These are phyloP conservation scores for Olivierus martensii DNA, from an alignment of 1,140 invertebrate genomes.

Conservation along the genomic window DNA sequence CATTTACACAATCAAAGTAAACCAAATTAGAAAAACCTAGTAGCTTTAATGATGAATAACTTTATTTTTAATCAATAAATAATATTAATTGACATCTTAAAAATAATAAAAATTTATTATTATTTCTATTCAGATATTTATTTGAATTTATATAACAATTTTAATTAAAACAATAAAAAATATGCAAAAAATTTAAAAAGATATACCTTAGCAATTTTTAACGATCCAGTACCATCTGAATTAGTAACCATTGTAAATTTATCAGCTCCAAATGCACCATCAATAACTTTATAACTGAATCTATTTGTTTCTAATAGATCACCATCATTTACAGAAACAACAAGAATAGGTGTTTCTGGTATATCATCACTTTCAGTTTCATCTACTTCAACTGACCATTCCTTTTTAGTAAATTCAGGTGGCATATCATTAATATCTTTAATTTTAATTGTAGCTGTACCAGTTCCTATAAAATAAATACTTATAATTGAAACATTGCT, in stretches of 20 bases:
- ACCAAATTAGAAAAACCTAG: too few species aligned
- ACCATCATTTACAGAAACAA: slow-evolving; percentile 87
- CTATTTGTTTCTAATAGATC: slow-evolving; percentile 77
- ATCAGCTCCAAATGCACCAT: slow-evolving; percentile 85
- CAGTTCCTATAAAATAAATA: slow-evolving; percentile 17
- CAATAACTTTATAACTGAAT: slow-evolving; percentile 89
- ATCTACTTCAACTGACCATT: slow-evolving; percentile 91
- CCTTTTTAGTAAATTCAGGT: slow-evolving; percentile 87
- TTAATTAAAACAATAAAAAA: too few species aligned
- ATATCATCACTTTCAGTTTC: slow-evolving; percentile 91
- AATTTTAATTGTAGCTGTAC: slow-evolving; percentile 25
- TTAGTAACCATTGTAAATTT: slow-evolving; percentile 95
- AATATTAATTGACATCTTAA: background rate
- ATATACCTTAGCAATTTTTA: slow-evolving; percentile 70
- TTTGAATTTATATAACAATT: too few species aligned
- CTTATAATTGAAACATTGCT: too few species aligned
- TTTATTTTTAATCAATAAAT: too few species aligned
- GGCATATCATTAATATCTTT: slow-evolving; percentile 49
- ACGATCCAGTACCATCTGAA: slow-evolving; percentile 83
- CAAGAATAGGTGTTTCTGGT: slow-evolving; percentile 84
- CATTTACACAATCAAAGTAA: too few species aligned
- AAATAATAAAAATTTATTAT: too few species aligned
- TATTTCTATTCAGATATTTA: too few species aligned
- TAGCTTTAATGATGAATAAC: too few species aligned
- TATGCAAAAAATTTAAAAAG: background rate